A percentile compares a stretch with the other conserved stretches of the same genome.
phyloP scores from a whole-genome alignment of 2,113 vertebrate genomes.

The Cariama cristata region DNA sequence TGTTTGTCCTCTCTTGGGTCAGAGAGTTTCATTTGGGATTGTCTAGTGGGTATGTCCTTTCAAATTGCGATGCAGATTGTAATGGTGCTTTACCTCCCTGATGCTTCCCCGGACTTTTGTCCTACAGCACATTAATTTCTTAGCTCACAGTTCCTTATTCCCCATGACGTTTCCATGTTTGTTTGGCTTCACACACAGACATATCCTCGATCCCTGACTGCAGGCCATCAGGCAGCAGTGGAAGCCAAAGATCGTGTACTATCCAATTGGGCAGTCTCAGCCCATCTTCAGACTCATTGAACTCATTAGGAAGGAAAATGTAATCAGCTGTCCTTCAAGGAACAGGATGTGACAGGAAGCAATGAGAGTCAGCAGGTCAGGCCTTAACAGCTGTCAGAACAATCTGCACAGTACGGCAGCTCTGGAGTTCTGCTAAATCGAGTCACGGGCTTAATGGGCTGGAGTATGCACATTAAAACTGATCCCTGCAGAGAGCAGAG shows the following conservation, averaged over 20 bases:
- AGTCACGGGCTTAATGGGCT: neutral
- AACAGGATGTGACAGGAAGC: neutral
- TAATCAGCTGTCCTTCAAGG: neutral
- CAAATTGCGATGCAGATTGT: neutral
- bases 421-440: neutral
- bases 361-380: neutral
- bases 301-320: neutral
- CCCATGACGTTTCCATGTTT: fast-evolving
- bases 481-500: neutral
- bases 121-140: neutral
- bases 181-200: neutral
- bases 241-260: neutral
- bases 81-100: neutral
- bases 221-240: neutral
- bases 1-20: neutral
- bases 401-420: neutral
- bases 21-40: neutral
- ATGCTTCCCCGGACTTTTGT: neutral
- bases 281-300: neutral
- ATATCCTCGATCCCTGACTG: neutral
- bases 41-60: neutral
- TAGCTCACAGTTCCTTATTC: neutral
- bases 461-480: neutral
- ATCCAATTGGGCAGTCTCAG: neutral
- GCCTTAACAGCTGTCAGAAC: neutral